Conservation (phyloP, 2,113 vertebrate genomes). For the Macquaria ambigua region DNA sequence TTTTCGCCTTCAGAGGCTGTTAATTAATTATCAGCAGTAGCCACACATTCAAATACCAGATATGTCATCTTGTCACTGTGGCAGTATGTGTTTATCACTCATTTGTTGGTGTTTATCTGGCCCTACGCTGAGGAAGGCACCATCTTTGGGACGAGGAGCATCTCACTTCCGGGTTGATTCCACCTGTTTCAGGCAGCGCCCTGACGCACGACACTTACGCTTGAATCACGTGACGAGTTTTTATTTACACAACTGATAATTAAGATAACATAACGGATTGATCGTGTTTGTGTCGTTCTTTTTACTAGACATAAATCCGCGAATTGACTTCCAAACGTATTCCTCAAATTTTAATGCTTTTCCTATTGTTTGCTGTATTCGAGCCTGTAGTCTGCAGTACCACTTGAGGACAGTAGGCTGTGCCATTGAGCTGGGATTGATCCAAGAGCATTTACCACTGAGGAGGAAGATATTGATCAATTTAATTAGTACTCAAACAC, state of each 20-base stretch:
- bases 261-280: neutral
- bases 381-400: conserved; percentile 6
- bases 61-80: neutral
- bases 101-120: neutral
- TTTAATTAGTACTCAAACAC: neutral
- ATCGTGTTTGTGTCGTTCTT: fast-evolving
- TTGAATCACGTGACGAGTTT: conserved; percentile 19
- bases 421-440: conserved; percentile 11
- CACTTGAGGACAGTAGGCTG: neutral
- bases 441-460: neutral
- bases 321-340: neutral
- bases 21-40: neutral
- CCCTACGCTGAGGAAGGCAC: neutral
- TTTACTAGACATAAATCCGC: fast-evolving
- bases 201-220: conserved; percentile 18
- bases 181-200: conserved; percentile 31
- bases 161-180: conserved; percentile 66
- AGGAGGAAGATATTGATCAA: neutral
- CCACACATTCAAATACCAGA: neutral
- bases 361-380: neutral
- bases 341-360: too few relatives aligned
- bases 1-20: neutral
- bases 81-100: neutral
- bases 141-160: conserved; percentile 10
- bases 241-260: neutral